Evolutionary conservation across 2,888 invertebrate species (phyloP).

Genomic region (Cheilosia grossa): DNA sequence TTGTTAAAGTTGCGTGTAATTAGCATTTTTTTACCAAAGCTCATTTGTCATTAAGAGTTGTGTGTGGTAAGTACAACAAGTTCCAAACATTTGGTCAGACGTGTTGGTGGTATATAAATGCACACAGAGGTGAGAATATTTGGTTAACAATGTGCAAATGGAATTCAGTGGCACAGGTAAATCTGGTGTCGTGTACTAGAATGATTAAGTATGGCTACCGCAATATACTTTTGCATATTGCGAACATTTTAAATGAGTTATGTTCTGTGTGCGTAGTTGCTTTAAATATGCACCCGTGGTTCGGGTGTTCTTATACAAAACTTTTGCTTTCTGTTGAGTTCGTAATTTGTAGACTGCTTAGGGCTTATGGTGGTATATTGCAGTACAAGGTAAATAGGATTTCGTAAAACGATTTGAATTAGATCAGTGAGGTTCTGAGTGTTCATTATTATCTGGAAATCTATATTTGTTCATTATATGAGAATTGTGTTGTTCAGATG

Average conservation of each 20-base stretch:
- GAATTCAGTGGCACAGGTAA: background rate
- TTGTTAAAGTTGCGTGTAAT: conserved; percentile 9
- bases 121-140: background rate
- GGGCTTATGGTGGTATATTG: no score
- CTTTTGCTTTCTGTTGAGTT: no score
- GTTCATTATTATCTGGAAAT: no score
- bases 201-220: background rate
- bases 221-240: background rate
- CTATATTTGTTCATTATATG: no score
- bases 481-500: no score
- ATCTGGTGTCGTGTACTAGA: background rate
- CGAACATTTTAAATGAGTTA: background rate
- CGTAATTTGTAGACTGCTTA: no score
- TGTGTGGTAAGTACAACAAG: conserved; percentile 20
- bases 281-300: background rate
- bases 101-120: background rate
- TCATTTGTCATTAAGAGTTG: conserved; percentile 8
- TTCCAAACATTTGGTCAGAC: conserved; percentile 3
- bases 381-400: no score
- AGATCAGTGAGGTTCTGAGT: no score
- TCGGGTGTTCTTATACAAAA: no score
- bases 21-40: background rate
- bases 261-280: background rate
- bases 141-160: background rate
- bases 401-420: no score